Evolutionary conservation across 2,888 invertebrate species (phyloP), one percentile per base, ranked within the genome.

Genomic region (Zygothrica quintamaculata): DNA sequence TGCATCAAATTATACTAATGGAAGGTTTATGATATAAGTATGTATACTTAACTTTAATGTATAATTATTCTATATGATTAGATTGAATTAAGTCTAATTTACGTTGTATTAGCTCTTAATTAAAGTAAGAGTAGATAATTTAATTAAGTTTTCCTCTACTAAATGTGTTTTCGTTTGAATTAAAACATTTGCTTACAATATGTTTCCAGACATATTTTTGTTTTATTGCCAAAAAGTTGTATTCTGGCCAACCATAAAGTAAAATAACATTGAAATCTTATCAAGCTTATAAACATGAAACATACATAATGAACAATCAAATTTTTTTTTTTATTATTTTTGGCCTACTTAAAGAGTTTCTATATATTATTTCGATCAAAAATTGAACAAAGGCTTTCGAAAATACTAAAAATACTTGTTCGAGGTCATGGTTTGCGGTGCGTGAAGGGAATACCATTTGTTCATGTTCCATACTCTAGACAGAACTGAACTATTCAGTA

Each of bases 291-390:
- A 26, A 16, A 40, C 57, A 13, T n/a, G n/a, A n/a, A n/a, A n/a
- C n/a, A n/a, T n/a, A n/a, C 3, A 31, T 1, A 13, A 18, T 16
- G 6, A 53, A 44, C 25, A 18, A 31, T 7, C 37, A 16, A 22
- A 31, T 18, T 48, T 18, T 47, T 16, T 25, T 31, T 3, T 12
- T 33, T 1, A 1, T 12, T 15, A 43, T 73, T 55, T 58, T 62
- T 76, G 62, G 36, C 74, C 84, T 33, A 77, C 40, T 76, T 77
- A 31, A 6, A 13, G 31, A n/a, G n/a, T 15, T 22, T 29, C 51
- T 39, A 48, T 44, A 43, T 58, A 58, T 22, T 36, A 53, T 36
- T 47, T 59, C 22, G n/a, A n/a, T n/a, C n/a, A n/a, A 37, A 64
- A 65, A 29, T 55, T 65, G 48, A 76, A 67, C 74, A 73, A 67